Conservation (phyloP, 2,888 invertebrate genomes). For the Thera obeliscata region DNA sequence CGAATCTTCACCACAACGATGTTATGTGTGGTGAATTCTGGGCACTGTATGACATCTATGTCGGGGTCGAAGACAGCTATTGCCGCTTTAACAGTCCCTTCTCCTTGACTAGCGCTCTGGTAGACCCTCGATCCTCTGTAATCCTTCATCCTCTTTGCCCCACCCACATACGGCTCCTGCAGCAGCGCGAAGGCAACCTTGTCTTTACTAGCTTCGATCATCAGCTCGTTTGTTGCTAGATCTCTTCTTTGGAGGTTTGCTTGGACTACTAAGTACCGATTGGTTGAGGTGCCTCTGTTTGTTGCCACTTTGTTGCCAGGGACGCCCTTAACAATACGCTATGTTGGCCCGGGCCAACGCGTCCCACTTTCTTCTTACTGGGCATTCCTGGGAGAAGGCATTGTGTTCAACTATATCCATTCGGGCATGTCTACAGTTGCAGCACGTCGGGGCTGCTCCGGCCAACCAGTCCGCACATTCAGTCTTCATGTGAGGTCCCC, state of each 20-base stretch:
- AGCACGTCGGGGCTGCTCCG: neutral
- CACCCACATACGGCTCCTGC: neutral
- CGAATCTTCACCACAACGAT: neutral
- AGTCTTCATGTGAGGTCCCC: constrained; percentile 29
- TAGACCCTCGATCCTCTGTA: neutral
- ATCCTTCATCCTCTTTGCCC: neutral
- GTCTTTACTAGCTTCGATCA: neutral
- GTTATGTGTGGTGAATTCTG: neutral
- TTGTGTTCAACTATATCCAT: neutral
- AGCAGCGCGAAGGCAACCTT: neutral
- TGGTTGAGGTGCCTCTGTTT: neutral
- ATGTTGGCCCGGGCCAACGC: neutral
- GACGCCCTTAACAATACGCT: neutral
- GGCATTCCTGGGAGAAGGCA: neutral
- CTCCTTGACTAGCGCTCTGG: neutral
- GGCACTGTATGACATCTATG: neutral
- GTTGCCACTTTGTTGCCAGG: too few relatives aligned
- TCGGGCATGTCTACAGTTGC: neutral
- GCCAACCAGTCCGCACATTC: constrained; percentile 16
- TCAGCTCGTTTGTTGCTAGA: neutral
- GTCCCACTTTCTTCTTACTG: neutral
- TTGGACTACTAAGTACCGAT: neutral
- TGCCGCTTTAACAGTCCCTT: neutral
- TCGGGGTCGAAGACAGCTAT: neutral
- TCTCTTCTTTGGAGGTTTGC: neutral